These are phyloP conservation scores for Drosophila grimshawi DNA, from an alignment of 1,140 invertebrate species.

Conservation along the genomic window DNA sequence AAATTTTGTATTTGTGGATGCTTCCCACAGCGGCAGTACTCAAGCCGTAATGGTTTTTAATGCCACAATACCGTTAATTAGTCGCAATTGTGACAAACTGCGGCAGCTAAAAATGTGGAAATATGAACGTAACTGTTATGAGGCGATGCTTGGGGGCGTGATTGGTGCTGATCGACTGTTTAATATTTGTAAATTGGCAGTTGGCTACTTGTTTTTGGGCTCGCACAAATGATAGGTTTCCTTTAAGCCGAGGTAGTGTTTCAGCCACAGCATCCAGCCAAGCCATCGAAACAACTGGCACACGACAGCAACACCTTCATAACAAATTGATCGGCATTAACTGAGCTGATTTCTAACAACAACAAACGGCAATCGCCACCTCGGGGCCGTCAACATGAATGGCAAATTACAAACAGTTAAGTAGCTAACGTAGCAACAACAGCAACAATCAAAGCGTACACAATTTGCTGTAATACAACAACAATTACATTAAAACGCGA, in stretches of 20 bases:
- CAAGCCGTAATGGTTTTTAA: conserved; percentile 30
- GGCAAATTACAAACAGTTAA: conserved; percentile 76
- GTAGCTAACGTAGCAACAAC: conserved; percentile 34
- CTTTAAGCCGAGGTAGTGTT: not conserved
- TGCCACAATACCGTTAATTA: conserved; percentile 35
- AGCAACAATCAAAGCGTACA: conserved; percentile 68
- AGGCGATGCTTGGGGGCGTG: not conserved
- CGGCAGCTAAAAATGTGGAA: not conserved
- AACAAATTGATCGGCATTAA: conserved; percentile 62
- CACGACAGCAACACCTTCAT: conserved; percentile 62
- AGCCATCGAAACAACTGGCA: conserved; percentile 41
- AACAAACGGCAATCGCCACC: conserved; percentile 65
- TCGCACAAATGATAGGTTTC: conserved; percentile 5
- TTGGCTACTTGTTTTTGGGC: conserved; percentile 57
- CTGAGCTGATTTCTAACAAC: conserved; percentile 62
- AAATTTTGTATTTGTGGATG: conserved; percentile 54
- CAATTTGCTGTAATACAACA: conserved; percentile 82
- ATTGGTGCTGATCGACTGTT: conserved; percentile 15
- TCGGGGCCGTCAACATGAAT: conserved; percentile 75
- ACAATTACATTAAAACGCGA: conserved; percentile 83
- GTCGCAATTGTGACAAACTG: conserved; percentile 15
- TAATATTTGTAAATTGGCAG: conserved; percentile 53
- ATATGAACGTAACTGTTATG: not conserved
- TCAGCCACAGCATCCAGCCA: not conserved
- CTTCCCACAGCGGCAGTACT: not conserved